These are phyloP conservation scores for Hippopotamus amphibius DNA, from an alignment of 2,113 vertebrate genomes.

Conservation along the genomic window DNA sequence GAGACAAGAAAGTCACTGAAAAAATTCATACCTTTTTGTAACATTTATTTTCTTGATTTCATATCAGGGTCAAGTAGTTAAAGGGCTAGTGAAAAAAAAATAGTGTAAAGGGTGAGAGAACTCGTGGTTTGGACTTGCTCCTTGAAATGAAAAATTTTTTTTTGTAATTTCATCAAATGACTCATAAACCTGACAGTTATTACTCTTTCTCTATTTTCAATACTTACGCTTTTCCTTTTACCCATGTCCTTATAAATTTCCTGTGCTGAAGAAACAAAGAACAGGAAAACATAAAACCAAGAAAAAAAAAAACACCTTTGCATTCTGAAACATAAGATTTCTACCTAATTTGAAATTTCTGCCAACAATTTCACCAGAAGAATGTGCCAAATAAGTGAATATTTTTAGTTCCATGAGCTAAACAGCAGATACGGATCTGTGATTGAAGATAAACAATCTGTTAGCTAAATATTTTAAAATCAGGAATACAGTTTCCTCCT, in stretches of 20 bases:
- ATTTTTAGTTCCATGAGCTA: constrained; percentile 82
- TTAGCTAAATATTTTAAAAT: constrained; percentile 80
- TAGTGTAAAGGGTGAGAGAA: not conserved
- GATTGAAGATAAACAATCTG: constrained; percentile 83
- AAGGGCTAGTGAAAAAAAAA: not conserved
- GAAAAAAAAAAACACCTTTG: constrained; percentile 46
- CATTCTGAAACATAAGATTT: constrained; percentile 72
- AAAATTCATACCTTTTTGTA: not conserved
- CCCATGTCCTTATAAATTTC: not conserved
- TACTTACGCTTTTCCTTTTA: not conserved
- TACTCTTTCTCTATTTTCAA: not conserved
- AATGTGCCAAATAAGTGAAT: constrained; percentile 79
- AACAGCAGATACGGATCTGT: constrained; percentile 81
- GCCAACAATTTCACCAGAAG: constrained; percentile 79
- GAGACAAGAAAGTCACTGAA: not conserved
- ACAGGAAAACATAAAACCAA: not conserved
- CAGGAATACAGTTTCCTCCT: constrained; percentile 48
- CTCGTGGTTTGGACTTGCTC: not conserved
- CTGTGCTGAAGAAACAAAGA: constrained; percentile 56
- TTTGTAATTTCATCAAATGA: not conserved
- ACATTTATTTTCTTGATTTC: constrained; percentile 47
- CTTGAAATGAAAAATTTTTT: not conserved
- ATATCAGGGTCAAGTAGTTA: not conserved
- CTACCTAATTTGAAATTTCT: constrained; percentile 81
- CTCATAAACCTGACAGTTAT: not conserved